These are phyloP conservation scores for Brachionus plicatilis DNA, from an alignment of 1,140 invertebrate species.

Conservation along the genomic window DNA sequence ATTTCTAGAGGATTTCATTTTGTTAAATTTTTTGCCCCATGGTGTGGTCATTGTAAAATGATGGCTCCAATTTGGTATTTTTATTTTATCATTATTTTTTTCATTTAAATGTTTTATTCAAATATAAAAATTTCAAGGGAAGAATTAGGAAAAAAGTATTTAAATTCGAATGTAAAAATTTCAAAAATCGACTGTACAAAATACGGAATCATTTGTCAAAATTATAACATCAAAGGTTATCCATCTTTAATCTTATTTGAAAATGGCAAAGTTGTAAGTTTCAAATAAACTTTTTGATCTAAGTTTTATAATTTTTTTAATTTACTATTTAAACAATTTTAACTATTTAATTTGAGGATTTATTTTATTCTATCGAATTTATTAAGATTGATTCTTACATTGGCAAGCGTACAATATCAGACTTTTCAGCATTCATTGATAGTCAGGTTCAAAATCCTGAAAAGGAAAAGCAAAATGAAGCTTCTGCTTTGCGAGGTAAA, in stretches of 20 bases:
- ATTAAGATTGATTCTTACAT: background rate
- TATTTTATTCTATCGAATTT: background rate
- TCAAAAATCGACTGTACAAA: slow-evolving; percentile 27
- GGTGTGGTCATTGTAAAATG: slow-evolving; percentile 29
- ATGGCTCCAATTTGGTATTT: background rate
- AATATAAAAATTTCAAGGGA: background rate
- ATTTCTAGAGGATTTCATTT: slow-evolving; percentile 14
- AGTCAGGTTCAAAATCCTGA: background rate
- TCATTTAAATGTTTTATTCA: too few relatives aligned
- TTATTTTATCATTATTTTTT: background rate
- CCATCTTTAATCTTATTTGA: background rate
- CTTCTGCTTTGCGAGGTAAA: background rate
- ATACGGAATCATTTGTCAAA: background rate
- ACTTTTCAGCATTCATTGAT: background rate
- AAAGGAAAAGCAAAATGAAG: background rate
- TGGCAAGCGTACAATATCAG: background rate
- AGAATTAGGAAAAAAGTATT: slow-evolving; percentile 24
- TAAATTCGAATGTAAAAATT: slow-evolving; percentile 12
- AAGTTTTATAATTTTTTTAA: background rate
- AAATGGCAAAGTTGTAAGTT: background rate
- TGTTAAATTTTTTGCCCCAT: slow-evolving; percentile 28
- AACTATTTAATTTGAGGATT: background rate
- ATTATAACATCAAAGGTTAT: background rate
- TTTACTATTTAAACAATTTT: too few relatives aligned
- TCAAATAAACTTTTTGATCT: background rate